Conservation (phyloP, 2,888 invertebrate genomes). For the Baccha elongata region DNA sequence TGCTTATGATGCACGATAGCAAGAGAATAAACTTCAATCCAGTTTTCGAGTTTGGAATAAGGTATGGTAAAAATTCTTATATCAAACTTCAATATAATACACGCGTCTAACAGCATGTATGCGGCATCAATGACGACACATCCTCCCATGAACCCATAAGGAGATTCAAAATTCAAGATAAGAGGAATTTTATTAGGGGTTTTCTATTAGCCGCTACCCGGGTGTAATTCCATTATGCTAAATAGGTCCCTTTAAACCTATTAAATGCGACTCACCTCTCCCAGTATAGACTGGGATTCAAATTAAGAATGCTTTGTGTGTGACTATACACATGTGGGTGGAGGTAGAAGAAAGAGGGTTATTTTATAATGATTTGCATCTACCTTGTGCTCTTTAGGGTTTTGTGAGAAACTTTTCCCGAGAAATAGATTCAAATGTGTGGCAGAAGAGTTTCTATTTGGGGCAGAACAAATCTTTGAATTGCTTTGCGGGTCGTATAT, state of each 20-base stretch:
- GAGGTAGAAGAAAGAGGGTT: slow-evolving; percentile 3
- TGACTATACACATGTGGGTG: slow-evolving; percentile 24
- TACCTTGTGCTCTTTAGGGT: slow-evolving; percentile 21
- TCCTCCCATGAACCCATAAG: slow-evolving; percentile 19
- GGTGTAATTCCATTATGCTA: slow-evolving; percentile 73
- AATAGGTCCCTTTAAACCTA: slow-evolving; percentile 74
- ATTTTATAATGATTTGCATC: slow-evolving; percentile 64
- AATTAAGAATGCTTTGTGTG: slow-evolving; percentile 69
- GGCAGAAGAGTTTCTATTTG: slow-evolving; percentile 2
- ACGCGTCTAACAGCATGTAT: slow-evolving; percentile 46
- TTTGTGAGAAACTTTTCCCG: slow-evolving; percentile 55
- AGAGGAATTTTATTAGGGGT: slow-evolving; percentile 69
- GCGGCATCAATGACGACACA: slow-evolving; percentile 38
- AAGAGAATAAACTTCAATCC: slow-evolving; percentile 32
- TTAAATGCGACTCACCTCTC: slow-evolving; percentile 70
- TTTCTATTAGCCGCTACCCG: slow-evolving; percentile 73
- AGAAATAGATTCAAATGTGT: slow-evolving; percentile 70
- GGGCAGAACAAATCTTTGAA: slow-evolving; percentile 69
- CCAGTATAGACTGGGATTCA: slow-evolving; percentile 41
- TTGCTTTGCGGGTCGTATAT: slow-evolving; percentile 61
- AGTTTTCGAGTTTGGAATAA: slow-evolving; percentile 9
- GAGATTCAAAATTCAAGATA: slow-evolving; percentile 64
- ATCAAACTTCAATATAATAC: slow-evolving; percentile 48
- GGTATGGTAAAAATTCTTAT: slow-evolving; percentile 22
- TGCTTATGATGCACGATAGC: slow-evolving; percentile 41